These are phyloP conservation scores for Pseudomugil tenellus DNA, from an alignment of 2,797 vertebrate species.

Conservation along the genomic window DNA sequence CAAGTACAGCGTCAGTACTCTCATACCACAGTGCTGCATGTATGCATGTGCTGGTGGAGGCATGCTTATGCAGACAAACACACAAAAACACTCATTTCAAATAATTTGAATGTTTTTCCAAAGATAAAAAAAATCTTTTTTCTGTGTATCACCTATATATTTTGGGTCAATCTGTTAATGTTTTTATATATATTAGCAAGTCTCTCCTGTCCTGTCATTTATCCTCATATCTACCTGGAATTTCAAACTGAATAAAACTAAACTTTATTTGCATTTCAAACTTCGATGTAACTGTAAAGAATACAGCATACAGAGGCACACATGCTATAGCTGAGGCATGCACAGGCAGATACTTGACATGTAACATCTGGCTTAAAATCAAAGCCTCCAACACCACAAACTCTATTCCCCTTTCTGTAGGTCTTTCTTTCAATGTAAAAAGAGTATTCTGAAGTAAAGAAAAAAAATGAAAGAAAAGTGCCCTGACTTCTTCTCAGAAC, in stretches of 20 bases:
- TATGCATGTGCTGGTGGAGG: conserved; percentile 17
- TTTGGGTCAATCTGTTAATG: background rate
- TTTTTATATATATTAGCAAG: conserved; percentile 1
- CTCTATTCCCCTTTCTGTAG: conserved; percentile 23
- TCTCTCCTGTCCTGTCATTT: conserved; percentile 23
- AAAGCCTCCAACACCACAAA: conserved; percentile 50
- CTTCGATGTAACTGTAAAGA: conserved; percentile 3
- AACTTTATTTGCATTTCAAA: background rate
- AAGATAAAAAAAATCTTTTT: background rate
- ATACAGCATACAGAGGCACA: conserved; percentile 25
- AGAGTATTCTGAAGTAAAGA: conserved; percentile 24
- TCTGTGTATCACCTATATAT: background rate
- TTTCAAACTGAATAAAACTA: conserved; percentile 1
- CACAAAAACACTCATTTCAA: background rate
- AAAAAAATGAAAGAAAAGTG: background rate
- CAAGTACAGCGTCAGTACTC: conserved; percentile 31
- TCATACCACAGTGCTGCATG: conserved; percentile 44
- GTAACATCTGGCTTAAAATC: conserved; percentile 78
- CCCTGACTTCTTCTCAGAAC: conserved; percentile 1
- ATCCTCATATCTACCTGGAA: background rate
- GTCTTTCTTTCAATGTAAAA: conserved; percentile 32
- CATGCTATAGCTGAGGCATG: conserved; percentile 64
- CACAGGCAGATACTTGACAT: conserved; percentile 79
- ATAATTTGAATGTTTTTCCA: background rate
- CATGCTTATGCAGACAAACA: background rate